Evolutionary conservation across 2,888 invertebrate genomes (phyloP).

Genomic region (Tupiocoris notatus): DNA sequence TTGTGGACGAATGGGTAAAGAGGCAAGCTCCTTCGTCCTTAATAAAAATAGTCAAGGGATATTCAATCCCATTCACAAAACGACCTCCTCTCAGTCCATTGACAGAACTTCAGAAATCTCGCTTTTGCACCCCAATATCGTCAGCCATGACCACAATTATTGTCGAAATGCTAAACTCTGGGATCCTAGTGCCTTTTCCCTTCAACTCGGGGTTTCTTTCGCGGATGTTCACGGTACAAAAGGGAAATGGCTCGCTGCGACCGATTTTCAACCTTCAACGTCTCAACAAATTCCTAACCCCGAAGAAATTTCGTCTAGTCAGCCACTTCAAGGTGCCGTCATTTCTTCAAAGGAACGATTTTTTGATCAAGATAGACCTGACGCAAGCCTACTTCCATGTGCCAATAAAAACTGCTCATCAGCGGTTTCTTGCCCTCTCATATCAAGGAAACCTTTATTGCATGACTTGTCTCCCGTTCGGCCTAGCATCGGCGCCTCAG

Average conservation of each 20-base stretch:
- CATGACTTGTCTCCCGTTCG: background rate
- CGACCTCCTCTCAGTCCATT: background rate
- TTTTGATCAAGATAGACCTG: background rate
- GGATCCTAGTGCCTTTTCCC: background rate
- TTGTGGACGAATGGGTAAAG: background rate
- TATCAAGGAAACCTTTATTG: background rate
- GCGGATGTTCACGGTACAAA: no score
- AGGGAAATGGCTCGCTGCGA: no score
- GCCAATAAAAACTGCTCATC: background rate
- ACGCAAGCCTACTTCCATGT: background rate
- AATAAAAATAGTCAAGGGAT: background rate
- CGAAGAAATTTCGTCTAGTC: background rate
- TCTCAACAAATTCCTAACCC: background rate
- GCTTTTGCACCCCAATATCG: background rate
- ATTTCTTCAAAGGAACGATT: background rate
- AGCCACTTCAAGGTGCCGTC: background rate
- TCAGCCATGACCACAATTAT: background rate
- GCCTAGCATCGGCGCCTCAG: background rate
- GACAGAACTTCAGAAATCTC: background rate
- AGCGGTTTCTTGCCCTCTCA: background rate
- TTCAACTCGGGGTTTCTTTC: background rate
- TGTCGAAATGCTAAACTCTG: background rate
- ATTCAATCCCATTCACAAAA: background rate
- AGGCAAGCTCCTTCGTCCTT: background rate
- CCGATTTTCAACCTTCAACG: background rate